A percentile compares a stretch with the other conserved stretches of the same genome.
phyloP scores from a whole-genome alignment of 2,888 invertebrate species.

The Spodoptera exigua region DNA sequence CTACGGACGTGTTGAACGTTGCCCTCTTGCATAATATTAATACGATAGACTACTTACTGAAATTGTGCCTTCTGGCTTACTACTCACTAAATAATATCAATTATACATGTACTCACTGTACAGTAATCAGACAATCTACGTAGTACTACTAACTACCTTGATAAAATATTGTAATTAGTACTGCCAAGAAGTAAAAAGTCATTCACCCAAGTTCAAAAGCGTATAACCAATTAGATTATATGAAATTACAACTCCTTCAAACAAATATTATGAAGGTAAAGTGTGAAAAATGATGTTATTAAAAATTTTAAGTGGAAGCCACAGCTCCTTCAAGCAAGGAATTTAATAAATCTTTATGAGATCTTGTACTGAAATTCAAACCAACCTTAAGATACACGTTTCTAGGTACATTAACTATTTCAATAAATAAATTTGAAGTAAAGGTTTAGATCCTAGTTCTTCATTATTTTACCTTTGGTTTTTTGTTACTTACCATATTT shows the following conservation, averaged over 20 bases:
- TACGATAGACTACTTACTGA: slow-evolving; percentile 55
- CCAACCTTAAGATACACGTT: background rate
- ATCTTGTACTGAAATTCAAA: slow-evolving; percentile 57
- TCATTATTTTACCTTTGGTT: too few relatives aligned
- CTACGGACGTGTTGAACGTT: slow-evolving; percentile 63
- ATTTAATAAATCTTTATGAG: slow-evolving; percentile 77
- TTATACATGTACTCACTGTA: background rate
- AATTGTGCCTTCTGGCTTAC: slow-evolving; percentile 44
- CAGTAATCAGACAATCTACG: too few relatives aligned
- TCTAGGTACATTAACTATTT: too few relatives aligned
- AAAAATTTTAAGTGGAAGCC: slow-evolving; percentile 66
- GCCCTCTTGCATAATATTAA: slow-evolving; percentile 63
- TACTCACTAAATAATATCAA: slow-evolving; percentile 20
- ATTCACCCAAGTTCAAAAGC: slow-evolving; percentile 10
- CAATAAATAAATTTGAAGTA: too few relatives aligned
- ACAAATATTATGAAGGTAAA: slow-evolving; percentile 53
- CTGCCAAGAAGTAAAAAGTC: background rate
- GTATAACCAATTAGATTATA: slow-evolving; percentile 40
- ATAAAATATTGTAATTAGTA: slow-evolving; percentile 5
- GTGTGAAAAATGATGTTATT: slow-evolving; percentile 71
- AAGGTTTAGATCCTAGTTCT: too few relatives aligned
- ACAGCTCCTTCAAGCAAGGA: slow-evolving; percentile 64
- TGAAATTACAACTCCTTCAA: slow-evolving; percentile 36
- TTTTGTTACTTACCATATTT: too few relatives aligned
- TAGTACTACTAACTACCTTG: too few relatives aligned